Percentiles rank a stretch among this genome's conserved stretches.
Conservation (phyloP, 2,113 vertebrate genomes). For the Pseudopipra pipra region DNA sequence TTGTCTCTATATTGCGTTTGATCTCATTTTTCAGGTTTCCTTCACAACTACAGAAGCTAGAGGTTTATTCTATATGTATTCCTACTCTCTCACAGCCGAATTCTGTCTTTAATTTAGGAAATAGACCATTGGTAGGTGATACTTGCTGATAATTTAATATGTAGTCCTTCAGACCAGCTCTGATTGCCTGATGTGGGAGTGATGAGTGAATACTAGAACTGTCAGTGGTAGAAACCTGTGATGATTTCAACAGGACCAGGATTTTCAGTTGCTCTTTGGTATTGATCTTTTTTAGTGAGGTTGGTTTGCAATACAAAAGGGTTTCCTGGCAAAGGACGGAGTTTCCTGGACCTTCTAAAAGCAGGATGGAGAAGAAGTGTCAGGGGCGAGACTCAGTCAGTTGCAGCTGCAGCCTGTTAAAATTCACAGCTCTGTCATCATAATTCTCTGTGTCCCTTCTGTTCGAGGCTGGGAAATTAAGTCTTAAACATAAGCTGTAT, state of each 20-base stretch:
- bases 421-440: neutral
- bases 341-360: neutral
- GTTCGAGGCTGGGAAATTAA: neutral
- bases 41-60: neutral
- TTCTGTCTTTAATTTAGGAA: neutral
- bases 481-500: neutral
- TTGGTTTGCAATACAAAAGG: neutral
- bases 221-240: fast-evolving
- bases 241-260: neutral
- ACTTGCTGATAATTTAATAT: neutral
- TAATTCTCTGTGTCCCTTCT: neutral
- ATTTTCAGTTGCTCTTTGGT: neutral
- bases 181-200: fast-evolving
- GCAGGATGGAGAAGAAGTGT: neutral
- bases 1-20: neutral
- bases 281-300: neutral
- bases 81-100: neutral
- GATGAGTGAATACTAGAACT: neutral
- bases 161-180: neutral
- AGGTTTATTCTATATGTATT: neutral
- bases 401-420: neutral
- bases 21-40: slow-evolving; percentile 45
- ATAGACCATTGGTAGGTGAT: neutral
- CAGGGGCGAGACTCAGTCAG: neutral
- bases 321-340: neutral